Evolutionary conservation across 1,140 invertebrate genomes (phyloP).

Genomic region (Drosophila littoralis): DNA sequence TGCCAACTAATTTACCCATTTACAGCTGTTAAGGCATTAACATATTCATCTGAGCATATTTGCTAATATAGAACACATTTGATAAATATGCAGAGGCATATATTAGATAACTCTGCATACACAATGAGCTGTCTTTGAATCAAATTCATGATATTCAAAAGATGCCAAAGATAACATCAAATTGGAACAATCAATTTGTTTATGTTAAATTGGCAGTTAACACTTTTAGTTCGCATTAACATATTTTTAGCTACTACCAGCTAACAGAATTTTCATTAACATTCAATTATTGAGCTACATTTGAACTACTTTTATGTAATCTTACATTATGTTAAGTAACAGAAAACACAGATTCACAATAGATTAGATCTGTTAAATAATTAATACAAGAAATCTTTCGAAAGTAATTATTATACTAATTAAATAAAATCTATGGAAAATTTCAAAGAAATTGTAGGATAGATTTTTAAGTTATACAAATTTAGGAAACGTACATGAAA

Average conservation of each 20-base stretch:
- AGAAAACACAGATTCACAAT: too few relatives aligned
- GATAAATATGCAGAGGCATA: background rate
- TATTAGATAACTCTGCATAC: constrained; percentile 14
- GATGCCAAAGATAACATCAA: constrained; percentile 10
- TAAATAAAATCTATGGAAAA: too few relatives aligned
- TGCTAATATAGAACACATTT: background rate
- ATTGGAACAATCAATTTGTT: background rate
- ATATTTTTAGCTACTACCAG: background rate
- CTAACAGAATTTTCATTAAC: background rate
- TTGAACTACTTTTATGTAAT: background rate
- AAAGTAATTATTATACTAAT: too few relatives aligned
- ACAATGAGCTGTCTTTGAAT: background rate
- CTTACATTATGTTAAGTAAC: too few relatives aligned
- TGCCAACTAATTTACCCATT: constrained; percentile 12
- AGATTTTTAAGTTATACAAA: too few relatives aligned
- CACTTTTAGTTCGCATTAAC: background rate
- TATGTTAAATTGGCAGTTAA: background rate
- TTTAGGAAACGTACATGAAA: too few relatives aligned
- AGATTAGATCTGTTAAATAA: too few relatives aligned
- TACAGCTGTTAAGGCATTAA: constrained; percentile 5
- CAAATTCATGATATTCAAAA: constrained; percentile 2
- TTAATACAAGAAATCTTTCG: too few relatives aligned
- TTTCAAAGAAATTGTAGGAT: too few relatives aligned
- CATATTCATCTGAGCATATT: background rate
- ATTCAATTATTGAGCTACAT: background rate